Conservation (phyloP, 2,797 vertebrate genomes). For the Aphelocoma californica region DNA sequence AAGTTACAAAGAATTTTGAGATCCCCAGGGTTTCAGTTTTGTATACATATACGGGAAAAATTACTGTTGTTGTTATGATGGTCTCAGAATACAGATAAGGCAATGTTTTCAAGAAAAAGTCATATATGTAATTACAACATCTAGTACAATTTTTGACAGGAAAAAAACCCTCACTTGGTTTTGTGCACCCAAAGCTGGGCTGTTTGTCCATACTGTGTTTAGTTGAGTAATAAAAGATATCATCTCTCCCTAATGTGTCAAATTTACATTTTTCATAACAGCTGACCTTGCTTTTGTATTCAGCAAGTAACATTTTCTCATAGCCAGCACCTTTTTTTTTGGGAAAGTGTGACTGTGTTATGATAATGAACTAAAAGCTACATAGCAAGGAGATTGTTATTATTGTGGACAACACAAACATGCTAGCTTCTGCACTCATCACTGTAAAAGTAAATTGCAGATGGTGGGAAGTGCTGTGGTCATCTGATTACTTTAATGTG, state of each 20-base stretch:
- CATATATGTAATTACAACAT: background rate
- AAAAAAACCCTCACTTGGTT: accelerated
- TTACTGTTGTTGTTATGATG: background rate
- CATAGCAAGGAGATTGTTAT: background rate
- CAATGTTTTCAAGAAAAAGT: background rate
- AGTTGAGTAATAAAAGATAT: background rate
- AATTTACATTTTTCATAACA: background rate
- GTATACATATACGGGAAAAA: background rate
- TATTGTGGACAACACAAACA: background rate
- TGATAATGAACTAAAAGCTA: background rate
- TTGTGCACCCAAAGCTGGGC: background rate
- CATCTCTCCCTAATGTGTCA: background rate
- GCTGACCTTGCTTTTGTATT: background rate
- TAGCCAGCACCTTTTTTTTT: background rate
- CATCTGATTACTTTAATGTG: conserved; percentile 46
- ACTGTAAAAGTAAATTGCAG: background rate
- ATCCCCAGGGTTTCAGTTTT: background rate
- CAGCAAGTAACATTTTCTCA: background rate
- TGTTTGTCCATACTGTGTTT: background rate
- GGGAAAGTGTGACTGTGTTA: background rate
- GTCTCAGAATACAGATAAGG: background rate
- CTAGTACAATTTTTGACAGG: background rate
- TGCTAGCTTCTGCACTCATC: background rate
- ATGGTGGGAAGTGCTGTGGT: background rate
- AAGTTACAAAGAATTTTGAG: background rate